Percentiles rank a stretch among this genome's conserved stretches.
Evolutionary conservation across 2,888 invertebrate genomes (phyloP).

Genomic region (Eupithecia dodoneata): DNA sequence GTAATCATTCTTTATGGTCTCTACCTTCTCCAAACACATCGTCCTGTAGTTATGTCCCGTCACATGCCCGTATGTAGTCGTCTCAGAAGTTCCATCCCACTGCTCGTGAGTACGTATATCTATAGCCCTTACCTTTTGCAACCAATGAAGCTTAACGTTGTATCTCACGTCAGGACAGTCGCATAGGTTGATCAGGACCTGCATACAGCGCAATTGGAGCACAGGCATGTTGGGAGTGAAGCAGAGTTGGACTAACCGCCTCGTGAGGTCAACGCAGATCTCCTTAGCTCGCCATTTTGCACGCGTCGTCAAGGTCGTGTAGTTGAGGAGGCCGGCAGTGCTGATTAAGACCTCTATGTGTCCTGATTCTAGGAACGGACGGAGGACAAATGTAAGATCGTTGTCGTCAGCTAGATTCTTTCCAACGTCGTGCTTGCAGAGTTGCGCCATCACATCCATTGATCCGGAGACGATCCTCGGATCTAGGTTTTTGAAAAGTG

Average conservation of each 20-base stretch:
- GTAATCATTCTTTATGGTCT: slow-evolving; percentile 68
- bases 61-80: slow-evolving; percentile 60
- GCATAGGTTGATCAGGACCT: slow-evolving; percentile 72
- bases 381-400: slow-evolving; percentile 62
- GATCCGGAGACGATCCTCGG: slow-evolving; percentile 60
- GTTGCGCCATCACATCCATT: slow-evolving; percentile 71
- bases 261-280: slow-evolving; percentile 57
- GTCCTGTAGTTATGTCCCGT: slow-evolving; percentile 72
- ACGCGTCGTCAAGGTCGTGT: slow-evolving; percentile 67
- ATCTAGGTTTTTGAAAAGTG: slow-evolving; percentile 59
- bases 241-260: slow-evolving; percentile 58
- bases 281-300: slow-evolving; percentile 78
- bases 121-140: slow-evolving; percentile 52
- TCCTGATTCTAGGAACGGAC: slow-evolving; percentile 49
- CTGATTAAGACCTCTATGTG: slow-evolving; percentile 62
- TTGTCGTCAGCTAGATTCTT: slow-evolving; percentile 66
- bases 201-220: slow-evolving; percentile 66
- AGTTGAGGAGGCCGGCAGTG: slow-evolving; percentile 64
- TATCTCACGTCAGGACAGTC: slow-evolving; percentile 72
- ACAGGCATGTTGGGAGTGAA: slow-evolving; percentile 58
- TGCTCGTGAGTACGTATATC: slow-evolving; percentile 64
- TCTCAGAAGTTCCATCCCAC: slow-evolving; percentile 71
- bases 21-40: slow-evolving; percentile 66
- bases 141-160: slow-evolving; percentile 63
- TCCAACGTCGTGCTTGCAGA: slow-evolving; percentile 72